Evolutionary conservation across 2,888 invertebrate genomes (phyloP).

Genomic region (Phymatocera aterrima): DNA sequence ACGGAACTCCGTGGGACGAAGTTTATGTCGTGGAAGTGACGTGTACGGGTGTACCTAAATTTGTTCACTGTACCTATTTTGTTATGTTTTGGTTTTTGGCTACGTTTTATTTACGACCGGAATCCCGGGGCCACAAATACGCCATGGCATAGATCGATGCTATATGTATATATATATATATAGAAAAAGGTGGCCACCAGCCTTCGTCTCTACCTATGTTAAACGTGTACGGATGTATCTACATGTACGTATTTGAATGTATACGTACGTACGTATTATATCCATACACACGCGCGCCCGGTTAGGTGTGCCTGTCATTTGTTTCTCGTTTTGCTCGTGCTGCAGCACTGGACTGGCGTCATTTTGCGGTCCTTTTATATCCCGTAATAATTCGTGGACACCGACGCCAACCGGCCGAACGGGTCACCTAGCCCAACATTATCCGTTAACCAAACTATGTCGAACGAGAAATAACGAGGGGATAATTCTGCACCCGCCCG

Average conservation of each 20-base stretch:
- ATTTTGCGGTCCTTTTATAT: slow-evolving; percentile 64
- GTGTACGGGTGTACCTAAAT: slow-evolving; percentile 60
- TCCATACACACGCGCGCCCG: background rate
- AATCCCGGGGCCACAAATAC: slow-evolving; percentile 72
- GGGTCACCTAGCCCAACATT: slow-evolving; percentile 51
- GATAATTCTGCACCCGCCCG: background rate
- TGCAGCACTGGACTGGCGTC: slow-evolving; percentile 51
- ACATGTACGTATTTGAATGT: too few relatives aligned
- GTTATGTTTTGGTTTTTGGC: slow-evolving; percentile 70
- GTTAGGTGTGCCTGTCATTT: slow-evolving; percentile 40
- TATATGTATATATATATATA: slow-evolving; percentile 52
- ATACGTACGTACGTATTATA: too few relatives aligned
- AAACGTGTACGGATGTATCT: too few relatives aligned
- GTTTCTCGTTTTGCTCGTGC: slow-evolving; percentile 44
- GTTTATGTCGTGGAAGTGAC: slow-evolving; percentile 74
- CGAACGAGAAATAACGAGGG: background rate
- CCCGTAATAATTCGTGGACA: slow-evolving; percentile 60
- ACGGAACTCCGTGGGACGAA: slow-evolving; percentile 45
- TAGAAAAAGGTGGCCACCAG: too few relatives aligned
- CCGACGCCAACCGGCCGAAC: slow-evolving; percentile 43
- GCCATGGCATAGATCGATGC: slow-evolving; percentile 66
- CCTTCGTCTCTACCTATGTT: too few relatives aligned
- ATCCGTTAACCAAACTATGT: slow-evolving; percentile 29
- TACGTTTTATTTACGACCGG: slow-evolving; percentile 73
- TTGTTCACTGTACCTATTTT: slow-evolving; percentile 69